phyloP scores from a whole-genome alignment of 1,140 invertebrate species.

The Lordiphosa clarofinis region DNA sequence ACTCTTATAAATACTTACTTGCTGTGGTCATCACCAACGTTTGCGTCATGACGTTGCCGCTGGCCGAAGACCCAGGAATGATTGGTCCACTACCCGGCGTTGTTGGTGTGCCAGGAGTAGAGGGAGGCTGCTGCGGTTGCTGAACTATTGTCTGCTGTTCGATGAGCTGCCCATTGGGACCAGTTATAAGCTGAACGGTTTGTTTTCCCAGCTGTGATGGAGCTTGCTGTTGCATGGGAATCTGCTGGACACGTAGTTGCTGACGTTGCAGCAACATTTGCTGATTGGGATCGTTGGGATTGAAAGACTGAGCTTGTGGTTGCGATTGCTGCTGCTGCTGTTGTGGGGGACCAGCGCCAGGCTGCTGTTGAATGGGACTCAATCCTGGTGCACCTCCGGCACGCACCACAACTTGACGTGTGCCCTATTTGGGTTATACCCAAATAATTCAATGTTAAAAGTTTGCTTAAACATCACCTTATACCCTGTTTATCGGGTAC shows the following conservation, averaged over 20 bases:
- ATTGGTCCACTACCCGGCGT: constrained; percentile 39
- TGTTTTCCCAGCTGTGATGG: constrained; percentile 80
- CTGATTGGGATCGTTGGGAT: constrained; percentile 70
- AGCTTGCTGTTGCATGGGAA: constrained; percentile 81
- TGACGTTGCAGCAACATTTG: constrained; percentile 75
- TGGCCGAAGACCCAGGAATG: constrained; percentile 18
- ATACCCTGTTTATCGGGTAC: no score
- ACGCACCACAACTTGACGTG: constrained; percentile 81
- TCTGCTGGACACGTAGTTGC: constrained; percentile 81
- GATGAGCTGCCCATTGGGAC: constrained; percentile 68
- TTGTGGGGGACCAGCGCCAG: constrained; percentile 36
- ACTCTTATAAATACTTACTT: constrained; percentile 46
- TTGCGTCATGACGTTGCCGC: constrained; percentile 68
- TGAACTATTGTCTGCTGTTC: constrained; percentile 81
- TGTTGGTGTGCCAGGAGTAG: constrained; percentile 47
- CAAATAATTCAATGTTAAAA: constrained; percentile 37
- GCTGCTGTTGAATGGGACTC: constrained; percentile 78
- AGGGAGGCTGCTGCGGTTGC: constrained; percentile 78
- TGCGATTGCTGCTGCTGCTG: constrained; percentile 40
- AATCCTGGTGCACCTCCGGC: constrained; percentile 79
- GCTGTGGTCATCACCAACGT: constrained; percentile 82
- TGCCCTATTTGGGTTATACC: constrained; percentile 57
- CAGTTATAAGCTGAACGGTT: constrained; percentile 80
- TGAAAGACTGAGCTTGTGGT: constrained; percentile 37
- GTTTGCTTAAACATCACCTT: no score